Evolutionary conservation across 2,113 vertebrate genomes (phyloP).

Genomic region (Rhizomys pruinosus): DNA sequence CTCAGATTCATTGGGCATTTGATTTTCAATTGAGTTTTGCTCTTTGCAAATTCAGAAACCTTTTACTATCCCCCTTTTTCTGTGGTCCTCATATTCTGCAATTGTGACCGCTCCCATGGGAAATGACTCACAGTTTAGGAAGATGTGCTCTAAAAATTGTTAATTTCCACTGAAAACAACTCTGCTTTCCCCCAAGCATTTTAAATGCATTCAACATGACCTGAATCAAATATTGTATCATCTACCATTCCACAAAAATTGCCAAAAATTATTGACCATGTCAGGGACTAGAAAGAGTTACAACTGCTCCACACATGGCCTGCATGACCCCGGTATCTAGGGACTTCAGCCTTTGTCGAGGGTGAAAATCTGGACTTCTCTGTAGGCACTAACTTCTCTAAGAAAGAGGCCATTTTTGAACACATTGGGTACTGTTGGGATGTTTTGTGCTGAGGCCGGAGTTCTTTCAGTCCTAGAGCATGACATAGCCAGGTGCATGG

Average conservation of each 20-base stretch:
- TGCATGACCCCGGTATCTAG: accelerated
- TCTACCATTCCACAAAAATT: neutral
- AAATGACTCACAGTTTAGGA: neutral
- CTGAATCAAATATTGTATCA: neutral
- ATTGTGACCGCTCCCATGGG: too few species aligned
- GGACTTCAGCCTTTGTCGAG: too few species aligned
- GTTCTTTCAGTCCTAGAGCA: accelerated
- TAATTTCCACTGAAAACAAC: neutral
- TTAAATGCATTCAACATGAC: neutral
- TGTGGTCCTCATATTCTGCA: too few species aligned
- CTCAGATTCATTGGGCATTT: neutral
- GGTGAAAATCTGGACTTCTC: accelerated
- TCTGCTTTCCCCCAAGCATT: accelerated
- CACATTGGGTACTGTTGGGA: neutral
- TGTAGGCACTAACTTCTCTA: accelerated
- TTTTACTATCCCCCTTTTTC: neutral
- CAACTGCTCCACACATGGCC: accelerated
- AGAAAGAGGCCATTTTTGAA: neutral
- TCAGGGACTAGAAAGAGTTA: accelerated
- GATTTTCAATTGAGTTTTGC: neutral
- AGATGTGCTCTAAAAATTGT: neutral
- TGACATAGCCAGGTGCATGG: accelerated
- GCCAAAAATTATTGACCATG: neutral
- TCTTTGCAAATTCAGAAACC: neutral
- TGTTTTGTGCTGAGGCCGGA: too few species aligned